phyloP scores from a whole-genome alignment of 2,888 invertebrate genomes.

The Ormyrus labotus region DNA sequence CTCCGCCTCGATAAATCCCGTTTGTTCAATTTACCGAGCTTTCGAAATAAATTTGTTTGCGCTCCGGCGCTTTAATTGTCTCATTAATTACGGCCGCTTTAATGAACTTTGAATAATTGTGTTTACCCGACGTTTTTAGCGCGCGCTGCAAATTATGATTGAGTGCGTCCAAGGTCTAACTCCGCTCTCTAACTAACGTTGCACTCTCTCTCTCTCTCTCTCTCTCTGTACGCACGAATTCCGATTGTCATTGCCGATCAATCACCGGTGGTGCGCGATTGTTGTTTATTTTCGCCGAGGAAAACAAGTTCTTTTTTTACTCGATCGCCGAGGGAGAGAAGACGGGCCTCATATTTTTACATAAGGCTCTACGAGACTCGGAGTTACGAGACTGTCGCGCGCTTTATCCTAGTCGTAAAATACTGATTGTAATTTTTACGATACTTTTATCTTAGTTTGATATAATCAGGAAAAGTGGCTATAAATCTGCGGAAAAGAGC shows the following conservation, averaged over 20 bases:
- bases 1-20: slow-evolving; percentile 47
- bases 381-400: slow-evolving; percentile 38
- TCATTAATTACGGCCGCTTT: slow-evolving; percentile 56
- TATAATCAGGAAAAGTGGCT: slow-evolving; percentile 53
- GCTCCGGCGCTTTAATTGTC: slow-evolving; percentile 55
- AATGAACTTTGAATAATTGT: slow-evolving; percentile 59
- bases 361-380: slow-evolving; percentile 5
- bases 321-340: too few species aligned
- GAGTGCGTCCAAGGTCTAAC: slow-evolving; percentile 50
- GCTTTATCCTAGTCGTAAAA: slow-evolving; percentile 44
- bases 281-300: slow-evolving; percentile 8
- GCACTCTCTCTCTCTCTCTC: too few species aligned
- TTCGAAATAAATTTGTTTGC: slow-evolving; percentile 58
- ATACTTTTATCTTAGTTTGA: slow-evolving; percentile 51
- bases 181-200: not conserved
- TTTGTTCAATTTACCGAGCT: slow-evolving; percentile 55
- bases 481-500: slow-evolving; percentile 45
- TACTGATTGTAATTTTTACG: slow-evolving; percentile 55
- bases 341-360: slow-evolving; percentile 29
- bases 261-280: slow-evolving; percentile 25
- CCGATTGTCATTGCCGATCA: slow-evolving; percentile 41
- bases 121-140: slow-evolving; percentile 57
- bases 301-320: not conserved
- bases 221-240: not conserved
- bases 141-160: slow-evolving; percentile 54